Conservation (phyloP, 2,888 invertebrate species). For the Himalopsyche kuldschensis region DNA sequence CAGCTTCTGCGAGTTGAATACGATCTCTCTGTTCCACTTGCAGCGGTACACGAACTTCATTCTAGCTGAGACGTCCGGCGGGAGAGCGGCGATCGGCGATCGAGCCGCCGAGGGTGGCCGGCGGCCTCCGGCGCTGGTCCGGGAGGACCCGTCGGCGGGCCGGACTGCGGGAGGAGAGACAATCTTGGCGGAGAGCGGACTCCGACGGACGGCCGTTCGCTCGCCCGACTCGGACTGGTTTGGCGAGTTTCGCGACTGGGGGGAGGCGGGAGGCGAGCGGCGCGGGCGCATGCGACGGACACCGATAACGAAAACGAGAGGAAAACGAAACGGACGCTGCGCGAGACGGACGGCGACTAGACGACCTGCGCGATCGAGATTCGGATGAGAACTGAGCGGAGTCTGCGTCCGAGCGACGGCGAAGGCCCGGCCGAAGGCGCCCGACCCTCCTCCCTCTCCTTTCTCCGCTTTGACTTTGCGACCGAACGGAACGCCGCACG, state of each 20-base stretch:
- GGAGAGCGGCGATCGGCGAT: not conserved
- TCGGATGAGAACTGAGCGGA: conserved; percentile 11
- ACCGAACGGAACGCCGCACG: no score
- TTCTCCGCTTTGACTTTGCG: no score
- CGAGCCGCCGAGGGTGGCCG: not conserved
- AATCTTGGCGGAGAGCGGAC: not conserved
- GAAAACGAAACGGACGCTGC: not conserved
- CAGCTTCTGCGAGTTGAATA: conserved; percentile 89
- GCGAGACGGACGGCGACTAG: not conserved
- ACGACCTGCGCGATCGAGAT: not conserved
- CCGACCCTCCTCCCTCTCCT: not conserved
- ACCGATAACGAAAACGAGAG: not conserved
- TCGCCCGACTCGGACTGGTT: not conserved
- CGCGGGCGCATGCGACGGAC: conserved; percentile 9
- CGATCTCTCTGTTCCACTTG: conserved; percentile 91
- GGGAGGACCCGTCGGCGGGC: conserved; percentile 24
- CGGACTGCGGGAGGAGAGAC: conserved; percentile 36
- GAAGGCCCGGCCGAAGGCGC: not conserved
- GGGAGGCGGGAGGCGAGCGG: not conserved
- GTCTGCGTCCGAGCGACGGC: conserved; percentile 8
- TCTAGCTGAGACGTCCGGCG: conserved; percentile 57
- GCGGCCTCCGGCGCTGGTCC: not conserved
- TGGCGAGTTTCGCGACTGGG: not conserved
- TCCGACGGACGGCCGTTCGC: not conserved
- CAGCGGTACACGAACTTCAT: conserved; percentile 80